phyloP scores from a whole-genome alignment of 2,888 invertebrate genomes.

The Dioctria rufipes region DNA sequence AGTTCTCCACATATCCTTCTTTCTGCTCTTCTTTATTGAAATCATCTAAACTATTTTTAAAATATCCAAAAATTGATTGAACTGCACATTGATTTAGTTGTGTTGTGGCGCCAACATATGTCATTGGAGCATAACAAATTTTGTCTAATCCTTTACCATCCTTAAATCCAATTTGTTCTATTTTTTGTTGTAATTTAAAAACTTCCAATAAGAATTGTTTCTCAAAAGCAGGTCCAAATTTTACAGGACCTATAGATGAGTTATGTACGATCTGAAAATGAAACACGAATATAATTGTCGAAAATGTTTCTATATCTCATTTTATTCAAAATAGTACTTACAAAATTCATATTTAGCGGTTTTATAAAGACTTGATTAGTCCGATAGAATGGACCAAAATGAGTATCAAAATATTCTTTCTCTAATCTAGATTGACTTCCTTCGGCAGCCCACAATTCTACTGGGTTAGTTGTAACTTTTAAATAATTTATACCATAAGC shows the following conservation, averaged over 20 bases:
- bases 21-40: constrained; percentile 71
- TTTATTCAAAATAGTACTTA: constrained; percentile 65
- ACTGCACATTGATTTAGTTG: constrained; percentile 80
- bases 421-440: constrained; percentile 85
- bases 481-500: constrained; percentile 79
- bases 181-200: constrained; percentile 78
- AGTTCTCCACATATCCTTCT: constrained; percentile 71
- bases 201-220: constrained; percentile 82
- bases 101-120: constrained; percentile 75
- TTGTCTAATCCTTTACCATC: constrained; percentile 75
- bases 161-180: constrained; percentile 75
- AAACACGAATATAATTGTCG: background rate
- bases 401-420: constrained; percentile 88
- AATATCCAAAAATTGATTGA: constrained; percentile 87
- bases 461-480: constrained; percentile 87
- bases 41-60: constrained; percentile 75
- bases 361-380: constrained; percentile 91
- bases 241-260: constrained; percentile 68
- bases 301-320: background rate
- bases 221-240: constrained; percentile 87
- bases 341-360: constrained; percentile 74
- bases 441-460: constrained; percentile 94
- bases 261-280: constrained; percentile 67
- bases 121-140: constrained; percentile 90
- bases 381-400: constrained; percentile 91